Conservation (phyloP, 2,113 vertebrate genomes). For the Girardinichthys multiradiatus region DNA sequence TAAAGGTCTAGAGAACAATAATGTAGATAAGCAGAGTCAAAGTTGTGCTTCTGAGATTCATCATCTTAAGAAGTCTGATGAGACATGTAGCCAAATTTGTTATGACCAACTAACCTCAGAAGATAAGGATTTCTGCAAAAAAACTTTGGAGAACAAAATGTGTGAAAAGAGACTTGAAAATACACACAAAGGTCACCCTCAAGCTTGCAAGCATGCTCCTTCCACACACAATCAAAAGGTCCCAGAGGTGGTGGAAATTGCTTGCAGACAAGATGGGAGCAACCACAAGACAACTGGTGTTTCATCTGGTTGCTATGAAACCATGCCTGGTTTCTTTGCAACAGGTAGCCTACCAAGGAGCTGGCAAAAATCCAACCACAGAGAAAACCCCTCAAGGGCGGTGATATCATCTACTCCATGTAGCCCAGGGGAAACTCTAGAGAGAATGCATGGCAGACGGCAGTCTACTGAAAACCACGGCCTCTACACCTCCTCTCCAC, state of each 20-base stretch:
- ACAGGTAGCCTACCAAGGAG: slow-evolving; percentile 82
- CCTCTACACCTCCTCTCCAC: slow-evolving; percentile 81
- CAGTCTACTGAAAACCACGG: slow-evolving; percentile 83
- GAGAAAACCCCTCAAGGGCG: slow-evolving; percentile 64
- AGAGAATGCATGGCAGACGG: slow-evolving; percentile 85
- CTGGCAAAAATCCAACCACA: slow-evolving; percentile 72
- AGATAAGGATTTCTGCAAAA: slow-evolving; percentile 21
- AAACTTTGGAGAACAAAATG: slow-evolving; percentile 59
- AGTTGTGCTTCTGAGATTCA: slow-evolving; percentile 52
- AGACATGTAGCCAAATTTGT: slow-evolving; percentile 77
- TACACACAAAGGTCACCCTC: slow-evolving; percentile 34
- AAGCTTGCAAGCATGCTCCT: slow-evolving; percentile 58
- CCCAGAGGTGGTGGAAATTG: slow-evolving; percentile 59
- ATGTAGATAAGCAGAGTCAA: slow-evolving; percentile 60
- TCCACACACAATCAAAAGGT: slow-evolving; percentile 31
- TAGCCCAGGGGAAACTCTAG: slow-evolving; percentile 79
- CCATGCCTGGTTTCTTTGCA: slow-evolving; percentile 54
- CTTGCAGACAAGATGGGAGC: slow-evolving; percentile 74
- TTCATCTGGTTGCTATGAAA: slow-evolving; percentile 75
- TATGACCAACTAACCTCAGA: slow-evolving; percentile 31
- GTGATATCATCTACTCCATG: slow-evolving; percentile 71
- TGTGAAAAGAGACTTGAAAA: slow-evolving; percentile 32
- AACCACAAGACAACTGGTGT: slow-evolving; percentile 35
- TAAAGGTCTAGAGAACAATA: slow-evolving; percentile 39
- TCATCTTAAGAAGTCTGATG: slow-evolving; percentile 53